These are phyloP conservation scores for Neoarius graeffei DNA, from an alignment of 2,113 vertebrate species.

Conservation along the genomic window DNA sequence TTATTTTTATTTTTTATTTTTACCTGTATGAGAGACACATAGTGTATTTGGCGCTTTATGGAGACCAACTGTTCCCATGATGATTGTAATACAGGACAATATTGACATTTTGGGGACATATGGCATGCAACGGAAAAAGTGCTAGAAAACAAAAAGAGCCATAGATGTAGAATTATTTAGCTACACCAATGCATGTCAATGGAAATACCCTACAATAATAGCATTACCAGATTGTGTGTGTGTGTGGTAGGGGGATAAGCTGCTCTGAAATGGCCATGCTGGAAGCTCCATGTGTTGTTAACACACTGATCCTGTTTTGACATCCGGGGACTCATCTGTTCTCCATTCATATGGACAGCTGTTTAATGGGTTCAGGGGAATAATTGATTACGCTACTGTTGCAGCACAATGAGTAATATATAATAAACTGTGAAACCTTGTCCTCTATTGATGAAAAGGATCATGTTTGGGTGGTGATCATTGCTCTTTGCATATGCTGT, in stretches of 20 bases:
- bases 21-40: neutral
- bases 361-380: neutral
- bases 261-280: conserved; percentile 33
- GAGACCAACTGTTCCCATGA: neutral
- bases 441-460: neutral
- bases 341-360: neutral
- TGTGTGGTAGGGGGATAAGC: neutral
- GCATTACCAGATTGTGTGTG: neutral
- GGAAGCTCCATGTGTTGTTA: conserved; percentile 22
- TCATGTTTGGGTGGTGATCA: conserved; percentile 20
- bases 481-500: conserved; percentile 38
- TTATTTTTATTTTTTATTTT: neutral
- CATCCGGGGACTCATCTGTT: neutral
- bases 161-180: neutral
- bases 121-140: neutral
- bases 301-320: neutral
- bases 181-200: neutral
- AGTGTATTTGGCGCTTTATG: neutral
- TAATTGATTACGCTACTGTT: neutral
- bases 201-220: neutral
- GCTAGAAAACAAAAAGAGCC: neutral
- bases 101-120: neutral
- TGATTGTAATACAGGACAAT: neutral
- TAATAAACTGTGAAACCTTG: neutral
- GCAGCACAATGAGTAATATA: neutral